These are phyloP conservation scores for Tenthredo mesomela DNA, from an alignment of 2,888 invertebrate species.

Conservation along the genomic window DNA sequence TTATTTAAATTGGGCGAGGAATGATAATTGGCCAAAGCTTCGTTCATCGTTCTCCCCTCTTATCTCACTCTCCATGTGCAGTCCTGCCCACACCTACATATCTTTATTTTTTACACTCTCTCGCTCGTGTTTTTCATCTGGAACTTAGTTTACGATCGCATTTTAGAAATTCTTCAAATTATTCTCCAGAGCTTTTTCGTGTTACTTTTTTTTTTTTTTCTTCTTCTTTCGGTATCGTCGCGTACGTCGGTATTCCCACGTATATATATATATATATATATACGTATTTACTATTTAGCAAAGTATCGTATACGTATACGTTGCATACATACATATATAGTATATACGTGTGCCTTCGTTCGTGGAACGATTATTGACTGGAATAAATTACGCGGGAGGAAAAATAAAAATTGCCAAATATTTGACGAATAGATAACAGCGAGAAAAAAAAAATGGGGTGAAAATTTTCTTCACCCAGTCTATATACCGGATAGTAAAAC, in stretches of 20 bases:
- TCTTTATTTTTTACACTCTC: conserved; percentile 1
- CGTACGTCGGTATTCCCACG: background rate
- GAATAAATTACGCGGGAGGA: background rate
- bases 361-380: background rate
- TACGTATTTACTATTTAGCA: no score
- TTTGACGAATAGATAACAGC: background rate
- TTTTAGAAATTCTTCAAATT: conserved; percentile 21
- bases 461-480: background rate
- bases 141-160: conserved; percentile 20
- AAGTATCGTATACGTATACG: no score
- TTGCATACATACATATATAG: no score
- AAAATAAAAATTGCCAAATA: background rate
- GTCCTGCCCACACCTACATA: background rate
- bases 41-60: conserved; percentile 15
- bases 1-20: conserved; percentile 50
- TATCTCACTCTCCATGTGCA: conserved; percentile 5
- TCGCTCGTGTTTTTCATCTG: background rate
- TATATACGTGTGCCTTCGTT: background rate
- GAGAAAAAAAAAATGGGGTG: background rate
- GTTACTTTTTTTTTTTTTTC: background rate
- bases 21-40: conserved; percentile 50
- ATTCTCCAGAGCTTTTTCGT: background rate
- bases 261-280: no score
- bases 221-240: no score
- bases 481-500: background rate